Evolutionary conservation across 2,113 vertebrate species (phyloP).

Genomic region (Tachycineta bicolor): DNA sequence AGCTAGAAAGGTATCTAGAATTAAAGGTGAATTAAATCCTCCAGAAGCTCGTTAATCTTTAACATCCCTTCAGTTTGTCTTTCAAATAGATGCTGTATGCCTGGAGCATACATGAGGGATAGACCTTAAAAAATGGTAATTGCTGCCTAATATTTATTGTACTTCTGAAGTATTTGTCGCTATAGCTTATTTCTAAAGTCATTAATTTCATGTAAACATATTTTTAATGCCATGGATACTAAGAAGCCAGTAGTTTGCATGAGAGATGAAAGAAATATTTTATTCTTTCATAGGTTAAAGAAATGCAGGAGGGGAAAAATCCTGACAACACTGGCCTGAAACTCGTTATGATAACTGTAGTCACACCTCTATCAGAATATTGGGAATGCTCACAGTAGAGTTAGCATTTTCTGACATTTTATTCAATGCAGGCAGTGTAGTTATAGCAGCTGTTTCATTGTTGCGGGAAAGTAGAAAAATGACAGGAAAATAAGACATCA

Average conservation of each 20-base stretch:
- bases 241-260: not conserved
- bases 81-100: not conserved
- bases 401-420: slow-evolving; percentile 60
- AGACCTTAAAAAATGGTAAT: not conserved
- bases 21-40: not conserved
- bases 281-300: not conserved
- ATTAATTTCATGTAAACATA: not conserved
- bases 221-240: not conserved
- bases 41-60: not conserved
- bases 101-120: not conserved
- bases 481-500: slow-evolving; percentile 69
- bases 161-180: not conserved
- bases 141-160: not conserved
- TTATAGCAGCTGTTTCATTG: slow-evolving; percentile 63
- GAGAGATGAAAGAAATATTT: not conserved
- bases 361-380: slow-evolving; percentile 8
- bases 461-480: slow-evolving; percentile 54
- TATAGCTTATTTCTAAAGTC: not conserved
- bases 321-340: not conserved
- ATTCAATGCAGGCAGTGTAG: slow-evolving; percentile 21
- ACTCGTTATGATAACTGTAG: not conserved
- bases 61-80: not conserved
- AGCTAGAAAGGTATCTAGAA: not conserved
- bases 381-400: not conserved
- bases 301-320: not conserved